A percentile compares a stretch with the other conserved stretches of the same genome.
Conservation (phyloP, 1,140 invertebrate genomes). For the Triops cancriformis region DNA sequence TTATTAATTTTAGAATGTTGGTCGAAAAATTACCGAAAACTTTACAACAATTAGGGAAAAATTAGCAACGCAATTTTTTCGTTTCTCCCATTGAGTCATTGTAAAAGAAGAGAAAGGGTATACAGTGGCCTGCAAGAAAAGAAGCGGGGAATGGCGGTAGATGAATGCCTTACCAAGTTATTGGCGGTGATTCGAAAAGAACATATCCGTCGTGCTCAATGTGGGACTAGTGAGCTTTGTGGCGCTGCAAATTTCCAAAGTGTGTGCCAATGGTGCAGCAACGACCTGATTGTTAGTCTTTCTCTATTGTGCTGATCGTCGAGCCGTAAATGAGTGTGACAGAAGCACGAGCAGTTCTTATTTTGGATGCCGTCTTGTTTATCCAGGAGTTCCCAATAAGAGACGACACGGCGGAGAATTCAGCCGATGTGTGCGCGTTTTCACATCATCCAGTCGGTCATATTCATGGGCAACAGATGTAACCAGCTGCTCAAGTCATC, state of each 20-base stretch:
- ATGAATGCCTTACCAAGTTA: neutral
- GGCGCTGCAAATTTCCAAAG: neutral
- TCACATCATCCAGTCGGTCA: neutral
- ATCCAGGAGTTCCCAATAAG: neutral
- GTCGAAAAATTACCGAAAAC: no score
- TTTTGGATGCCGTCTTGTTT: neutral
- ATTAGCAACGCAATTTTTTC: no score
- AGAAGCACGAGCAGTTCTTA: slow-evolving; percentile 2
- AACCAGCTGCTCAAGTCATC: slow-evolving; percentile 13
- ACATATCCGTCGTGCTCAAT: neutral
- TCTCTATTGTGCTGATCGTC: neutral
- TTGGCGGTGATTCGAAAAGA: neutral
- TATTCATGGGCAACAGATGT: neutral
- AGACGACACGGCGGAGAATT: neutral
- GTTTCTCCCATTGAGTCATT: no score
- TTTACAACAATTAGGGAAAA: no score
- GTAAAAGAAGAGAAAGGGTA: no score
- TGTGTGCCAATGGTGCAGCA: neutral
- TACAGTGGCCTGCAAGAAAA: no score
- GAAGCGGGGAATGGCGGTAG: no score
- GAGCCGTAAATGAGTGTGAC: neutral
- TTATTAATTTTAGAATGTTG: no score
- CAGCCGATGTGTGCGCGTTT: neutral
- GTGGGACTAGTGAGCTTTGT: neutral
- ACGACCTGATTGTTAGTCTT: neutral